These are phyloP conservation scores for Coluber constrictor DNA, from an alignment of 2,797 vertebrate genomes.

Conservation along the genomic window DNA sequence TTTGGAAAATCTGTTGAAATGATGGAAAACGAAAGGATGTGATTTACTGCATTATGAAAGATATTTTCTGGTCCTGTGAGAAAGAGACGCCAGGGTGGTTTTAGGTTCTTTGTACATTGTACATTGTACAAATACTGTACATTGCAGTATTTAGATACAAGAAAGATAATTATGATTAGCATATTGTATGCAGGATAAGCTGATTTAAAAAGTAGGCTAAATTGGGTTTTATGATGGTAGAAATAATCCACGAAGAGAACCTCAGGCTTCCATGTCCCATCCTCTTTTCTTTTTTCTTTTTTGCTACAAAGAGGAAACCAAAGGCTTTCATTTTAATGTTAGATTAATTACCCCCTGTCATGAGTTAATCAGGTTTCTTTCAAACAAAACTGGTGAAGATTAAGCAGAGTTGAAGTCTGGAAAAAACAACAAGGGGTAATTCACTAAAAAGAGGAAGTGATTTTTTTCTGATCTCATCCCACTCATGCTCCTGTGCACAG, in stretches of 20 bases:
- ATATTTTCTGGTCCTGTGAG: neutral
- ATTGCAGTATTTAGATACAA: neutral
- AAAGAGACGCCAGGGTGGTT: neutral
- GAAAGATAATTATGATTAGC: neutral
- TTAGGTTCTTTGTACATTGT: neutral
- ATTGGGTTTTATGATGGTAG: neutral
- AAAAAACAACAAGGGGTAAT: neutral
- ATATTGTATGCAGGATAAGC: neutral
- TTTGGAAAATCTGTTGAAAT: neutral
- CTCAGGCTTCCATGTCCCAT: too few species aligned
- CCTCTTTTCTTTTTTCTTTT: neutral
- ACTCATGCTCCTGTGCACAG: neutral
- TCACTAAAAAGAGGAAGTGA: neutral
- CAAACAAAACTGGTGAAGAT: neutral
- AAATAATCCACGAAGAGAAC: neutral
- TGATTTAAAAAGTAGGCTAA: neutral
- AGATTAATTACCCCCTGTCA: neutral
- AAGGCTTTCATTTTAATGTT: neutral
- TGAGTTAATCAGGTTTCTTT: neutral
- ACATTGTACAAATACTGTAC: too few species aligned
- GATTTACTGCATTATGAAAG: neutral
- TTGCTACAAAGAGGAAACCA: neutral
- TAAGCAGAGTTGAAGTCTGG: neutral
- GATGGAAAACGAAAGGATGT: neutral
- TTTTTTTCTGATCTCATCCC: too few species aligned